A percentile compares a stretch with the other conserved stretches of the same genome.
phyloP scores from a whole-genome alignment of 37 sponge, comb jelly and placozoan species.

The Mnemiopsis leidyi region DNA sequence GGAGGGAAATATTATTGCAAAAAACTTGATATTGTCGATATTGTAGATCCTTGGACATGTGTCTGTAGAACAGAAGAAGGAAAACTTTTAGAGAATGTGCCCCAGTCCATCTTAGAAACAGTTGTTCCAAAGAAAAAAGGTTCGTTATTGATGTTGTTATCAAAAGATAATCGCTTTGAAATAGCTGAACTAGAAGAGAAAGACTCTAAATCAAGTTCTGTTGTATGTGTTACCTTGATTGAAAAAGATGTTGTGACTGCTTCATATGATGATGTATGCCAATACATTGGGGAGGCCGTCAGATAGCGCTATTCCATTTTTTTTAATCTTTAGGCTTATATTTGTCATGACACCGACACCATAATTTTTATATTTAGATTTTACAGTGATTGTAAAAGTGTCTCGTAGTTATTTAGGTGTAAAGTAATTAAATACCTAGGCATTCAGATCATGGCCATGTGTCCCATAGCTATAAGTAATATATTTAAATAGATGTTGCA shows the following conservation, averaged over 20 bases:
- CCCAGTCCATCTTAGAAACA: conserved; percentile 21
- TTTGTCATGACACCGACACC: too few species aligned
- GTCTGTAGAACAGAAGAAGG: conserved; percentile 80
- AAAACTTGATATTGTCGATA: conserved; percentile 84
- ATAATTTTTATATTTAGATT: too few species aligned
- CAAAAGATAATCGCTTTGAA: neutral
- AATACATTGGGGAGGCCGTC: neutral
- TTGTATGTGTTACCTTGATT: neutral
- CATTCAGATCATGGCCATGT: too few species aligned
- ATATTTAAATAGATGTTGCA: too few species aligned
- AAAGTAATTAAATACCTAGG: too few species aligned
- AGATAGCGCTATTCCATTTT: too few species aligned
- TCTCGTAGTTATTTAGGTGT: too few species aligned
- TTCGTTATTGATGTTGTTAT: conserved; percentile 1
- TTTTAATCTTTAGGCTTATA: too few species aligned
- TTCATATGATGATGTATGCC: conserved; percentile 29
- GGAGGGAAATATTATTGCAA: conserved; percentile 48
- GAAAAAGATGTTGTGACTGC: conserved; percentile 38
- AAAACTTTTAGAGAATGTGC: conserved; percentile 76
- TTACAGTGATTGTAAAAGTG: too few species aligned
- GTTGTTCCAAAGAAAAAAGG: conserved; percentile 31
- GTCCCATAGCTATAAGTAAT: too few species aligned
- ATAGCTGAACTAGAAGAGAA: conserved; percentile 54
- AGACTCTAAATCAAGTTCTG: neutral
- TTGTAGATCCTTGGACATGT: conserved; percentile 74